A percentile compares a stretch with the other conserved stretches of the same genome.
phyloP scores from a whole-genome alignment of 2,797 vertebrate species.

The Micrastur ruficollis region DNA sequence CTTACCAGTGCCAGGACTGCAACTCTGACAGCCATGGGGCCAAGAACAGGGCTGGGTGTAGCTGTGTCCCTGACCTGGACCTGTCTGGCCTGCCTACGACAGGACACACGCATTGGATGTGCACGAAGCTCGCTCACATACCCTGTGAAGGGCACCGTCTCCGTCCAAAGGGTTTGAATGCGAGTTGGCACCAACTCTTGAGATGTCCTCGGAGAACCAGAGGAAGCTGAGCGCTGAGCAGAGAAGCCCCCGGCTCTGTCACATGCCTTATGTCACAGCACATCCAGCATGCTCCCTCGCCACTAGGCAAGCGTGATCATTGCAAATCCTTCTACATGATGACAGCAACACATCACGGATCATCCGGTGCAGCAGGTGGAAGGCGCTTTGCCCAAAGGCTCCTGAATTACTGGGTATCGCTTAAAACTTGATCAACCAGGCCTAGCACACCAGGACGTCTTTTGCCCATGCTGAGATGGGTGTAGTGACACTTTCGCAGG shows the following conservation, averaged over 20 bases:
- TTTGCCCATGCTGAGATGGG: background rate
- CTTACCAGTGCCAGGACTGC: background rate
- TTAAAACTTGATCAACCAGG: background rate
- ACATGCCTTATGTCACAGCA: background rate
- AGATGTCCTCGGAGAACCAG: background rate
- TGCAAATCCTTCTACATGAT: background rate
- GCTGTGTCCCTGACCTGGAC: background rate
- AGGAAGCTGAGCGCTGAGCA: background rate
- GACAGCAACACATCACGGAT: rapidly evolving
- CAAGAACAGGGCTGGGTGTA: background rate
- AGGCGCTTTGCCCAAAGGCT: background rate
- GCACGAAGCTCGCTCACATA: background rate
- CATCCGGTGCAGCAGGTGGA: rapidly evolving
- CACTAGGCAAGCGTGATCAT: background rate
- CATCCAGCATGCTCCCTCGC: background rate
- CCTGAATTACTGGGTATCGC: background rate
- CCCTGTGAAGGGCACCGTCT: rapidly evolving
- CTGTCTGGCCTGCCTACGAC: background rate
- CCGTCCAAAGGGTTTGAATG: background rate
- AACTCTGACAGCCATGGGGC: background rate
- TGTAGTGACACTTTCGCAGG: background rate
- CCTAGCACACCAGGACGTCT: background rate
- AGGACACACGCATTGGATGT: rapidly evolving
- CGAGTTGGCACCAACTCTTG: background rate
- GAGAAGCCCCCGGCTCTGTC: background rate